These are phyloP conservation scores for Ciconia stormi DNA, from an alignment of 2,113 vertebrate genomes.

Conservation along the genomic window DNA sequence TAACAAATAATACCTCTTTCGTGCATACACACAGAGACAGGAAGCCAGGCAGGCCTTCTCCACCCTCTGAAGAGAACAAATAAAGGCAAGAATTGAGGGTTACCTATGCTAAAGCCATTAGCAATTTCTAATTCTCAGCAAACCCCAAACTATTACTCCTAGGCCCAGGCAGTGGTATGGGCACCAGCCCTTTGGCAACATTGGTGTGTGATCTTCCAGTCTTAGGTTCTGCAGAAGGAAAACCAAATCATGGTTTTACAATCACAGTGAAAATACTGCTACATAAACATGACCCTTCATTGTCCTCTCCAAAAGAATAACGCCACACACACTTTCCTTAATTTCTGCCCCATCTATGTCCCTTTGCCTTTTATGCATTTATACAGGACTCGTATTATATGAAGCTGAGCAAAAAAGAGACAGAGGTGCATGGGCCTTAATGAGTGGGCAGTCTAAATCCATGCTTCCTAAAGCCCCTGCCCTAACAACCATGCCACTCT, in stretches of 20 bases:
- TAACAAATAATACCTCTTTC: not conserved
- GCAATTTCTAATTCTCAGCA: not conserved
- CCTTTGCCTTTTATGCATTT: not conserved
- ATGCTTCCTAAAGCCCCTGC: not conserved
- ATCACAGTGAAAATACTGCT: not conserved
- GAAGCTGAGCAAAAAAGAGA: not conserved
- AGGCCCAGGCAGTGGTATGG: not conserved
- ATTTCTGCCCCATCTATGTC: not conserved
- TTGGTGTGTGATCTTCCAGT: not conserved
- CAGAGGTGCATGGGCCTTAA: not conserved
- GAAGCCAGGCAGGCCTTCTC: not conserved
- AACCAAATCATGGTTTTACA: not conserved
- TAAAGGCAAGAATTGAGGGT: not conserved
- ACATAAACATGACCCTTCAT: not conserved
- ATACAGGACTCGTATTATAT: rapidly evolving
- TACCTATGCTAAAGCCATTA: not conserved
- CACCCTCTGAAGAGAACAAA: not conserved
- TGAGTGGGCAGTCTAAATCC: not conserved
- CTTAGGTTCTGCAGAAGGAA: not conserved
- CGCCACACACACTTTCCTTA: not conserved
- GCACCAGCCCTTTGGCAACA: not conserved
- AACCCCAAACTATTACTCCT: not conserved
- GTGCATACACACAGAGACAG: not conserved
- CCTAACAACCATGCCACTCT: not conserved
- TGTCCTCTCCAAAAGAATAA: not conserved